Conservation (phyloP, 2,797 vertebrate species). For the Crax fasciolata region DNA sequence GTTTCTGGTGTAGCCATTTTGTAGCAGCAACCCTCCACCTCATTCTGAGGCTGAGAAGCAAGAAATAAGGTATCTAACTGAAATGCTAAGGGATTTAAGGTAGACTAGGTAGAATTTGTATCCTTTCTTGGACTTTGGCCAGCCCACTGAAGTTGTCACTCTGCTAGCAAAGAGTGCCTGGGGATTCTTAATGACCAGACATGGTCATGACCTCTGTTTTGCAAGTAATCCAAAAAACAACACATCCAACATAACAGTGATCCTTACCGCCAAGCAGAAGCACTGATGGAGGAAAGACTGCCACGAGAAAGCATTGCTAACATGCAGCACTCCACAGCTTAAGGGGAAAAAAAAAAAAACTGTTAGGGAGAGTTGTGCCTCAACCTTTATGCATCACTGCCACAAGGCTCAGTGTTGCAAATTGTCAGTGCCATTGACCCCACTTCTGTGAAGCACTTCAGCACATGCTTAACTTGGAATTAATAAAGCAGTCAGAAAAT, state of each 20-base stretch:
- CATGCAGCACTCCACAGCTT: not conserved
- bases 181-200: constrained; percentile 72
- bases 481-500: constrained; percentile 60
- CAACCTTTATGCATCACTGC: constrained; percentile 69
- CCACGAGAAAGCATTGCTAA: not conserved
- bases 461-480: constrained; percentile 55
- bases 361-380: constrained; percentile 6
- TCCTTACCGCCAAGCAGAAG: not conserved
- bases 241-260: constrained; percentile 21
- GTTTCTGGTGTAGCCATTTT: constrained; percentile 59
- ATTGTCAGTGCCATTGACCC: constrained; percentile 68
- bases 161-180: not conserved
- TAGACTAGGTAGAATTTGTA: constrained; percentile 52
- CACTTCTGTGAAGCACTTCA: constrained; percentile 68
- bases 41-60: not conserved
- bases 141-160: constrained; percentile 49
- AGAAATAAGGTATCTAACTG: not conserved
- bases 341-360: not conserved
- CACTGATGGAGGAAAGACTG: not conserved
- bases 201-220: constrained; percentile 62
- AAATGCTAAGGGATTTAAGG: constrained; percentile 41
- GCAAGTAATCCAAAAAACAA: constrained; percentile 70
- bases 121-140: constrained; percentile 44
- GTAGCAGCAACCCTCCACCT: constrained; percentile 10
- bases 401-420: constrained; percentile 54